phyloP scores from a whole-genome alignment of 2,797 vertebrate genomes.

The Anomalospiza imberbis region DNA sequence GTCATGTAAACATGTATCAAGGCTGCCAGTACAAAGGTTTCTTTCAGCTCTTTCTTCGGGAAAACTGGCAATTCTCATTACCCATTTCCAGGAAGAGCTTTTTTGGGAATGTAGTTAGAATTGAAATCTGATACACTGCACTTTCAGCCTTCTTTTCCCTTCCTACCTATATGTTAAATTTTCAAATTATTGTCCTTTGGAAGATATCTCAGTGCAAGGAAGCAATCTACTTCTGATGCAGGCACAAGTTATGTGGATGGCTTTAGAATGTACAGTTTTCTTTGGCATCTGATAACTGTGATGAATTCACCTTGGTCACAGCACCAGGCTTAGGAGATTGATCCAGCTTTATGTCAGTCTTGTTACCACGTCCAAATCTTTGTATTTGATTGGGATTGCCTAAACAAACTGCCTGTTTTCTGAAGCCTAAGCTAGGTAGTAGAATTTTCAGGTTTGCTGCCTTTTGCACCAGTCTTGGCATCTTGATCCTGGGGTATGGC shows the following conservation, averaged over 20 bases:
- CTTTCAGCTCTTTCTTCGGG: not conserved
- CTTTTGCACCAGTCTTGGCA: not conserved
- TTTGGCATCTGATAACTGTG: not conserved
- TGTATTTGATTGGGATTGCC: not conserved
- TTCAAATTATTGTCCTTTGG: not conserved
- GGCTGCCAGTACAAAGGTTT: not conserved
- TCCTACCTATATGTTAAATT: not conserved
- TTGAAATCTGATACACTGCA: not conserved
- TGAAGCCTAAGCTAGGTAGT: not conserved
- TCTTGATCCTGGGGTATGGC: not conserved
- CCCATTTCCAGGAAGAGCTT: not conserved
- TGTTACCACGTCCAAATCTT: not conserved
- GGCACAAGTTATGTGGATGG: not conserved
- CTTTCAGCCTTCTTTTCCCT: not conserved
- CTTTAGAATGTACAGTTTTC: not conserved
- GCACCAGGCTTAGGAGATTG: not conserved
- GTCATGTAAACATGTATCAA: not conserved
- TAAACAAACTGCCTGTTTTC: not conserved
- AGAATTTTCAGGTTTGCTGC: not conserved
- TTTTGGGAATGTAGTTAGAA: not conserved
- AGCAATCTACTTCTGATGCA: not conserved
- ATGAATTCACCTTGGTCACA: not conserved
- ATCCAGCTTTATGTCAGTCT: not conserved
- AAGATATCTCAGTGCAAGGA: not conserved
- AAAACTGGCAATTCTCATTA: not conserved